Conservation (phyloP, 2,888 invertebrate species). For the Calephelis perditalis region DNA sequence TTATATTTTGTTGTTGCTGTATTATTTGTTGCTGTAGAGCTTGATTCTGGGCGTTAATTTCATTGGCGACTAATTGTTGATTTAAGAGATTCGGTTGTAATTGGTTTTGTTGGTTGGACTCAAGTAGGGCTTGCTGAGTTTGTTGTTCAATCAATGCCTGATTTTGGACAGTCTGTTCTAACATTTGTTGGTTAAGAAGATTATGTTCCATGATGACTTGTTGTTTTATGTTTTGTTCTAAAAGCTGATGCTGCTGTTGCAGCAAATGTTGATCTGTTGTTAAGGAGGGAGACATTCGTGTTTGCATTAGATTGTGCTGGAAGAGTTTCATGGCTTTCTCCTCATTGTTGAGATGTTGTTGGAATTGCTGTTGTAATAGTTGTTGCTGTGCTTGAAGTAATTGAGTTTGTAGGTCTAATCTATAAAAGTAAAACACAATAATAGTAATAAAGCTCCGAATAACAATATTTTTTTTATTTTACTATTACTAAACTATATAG, state of each 20-base stretch:
- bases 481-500: no score
- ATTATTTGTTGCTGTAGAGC: constrained; percentile 75
- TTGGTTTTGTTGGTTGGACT: constrained; percentile 48
- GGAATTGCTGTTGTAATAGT: constrained; percentile 74
- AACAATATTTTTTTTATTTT: no score
- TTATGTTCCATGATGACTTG: constrained; percentile 70
- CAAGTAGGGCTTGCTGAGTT: constrained; percentile 46
- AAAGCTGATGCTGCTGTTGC: constrained; percentile 50
- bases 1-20: constrained; percentile 67
- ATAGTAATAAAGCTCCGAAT: no score
- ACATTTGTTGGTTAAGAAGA: constrained; percentile 65
- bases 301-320: constrained; percentile 77
- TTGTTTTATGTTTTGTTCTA: constrained; percentile 57
- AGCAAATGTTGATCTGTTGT: constrained; percentile 49
- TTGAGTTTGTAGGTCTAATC: constrained; percentile 66
- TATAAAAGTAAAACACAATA: constrained; percentile 28
- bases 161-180: constrained; percentile 58
- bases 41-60: constrained; percentile 66
- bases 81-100: constrained; percentile 51
- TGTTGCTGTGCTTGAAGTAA: constrained; percentile 68
- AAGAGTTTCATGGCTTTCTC: constrained; percentile 77
- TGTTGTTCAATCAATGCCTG: constrained; percentile 59
- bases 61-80: constrained; percentile 55
- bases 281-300: constrained; percentile 60
- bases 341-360: constrained; percentile 69